Base-by-base conservation (phyloP, 2,888 invertebrate species). In the Adelphocoris suturalis region DNA sequence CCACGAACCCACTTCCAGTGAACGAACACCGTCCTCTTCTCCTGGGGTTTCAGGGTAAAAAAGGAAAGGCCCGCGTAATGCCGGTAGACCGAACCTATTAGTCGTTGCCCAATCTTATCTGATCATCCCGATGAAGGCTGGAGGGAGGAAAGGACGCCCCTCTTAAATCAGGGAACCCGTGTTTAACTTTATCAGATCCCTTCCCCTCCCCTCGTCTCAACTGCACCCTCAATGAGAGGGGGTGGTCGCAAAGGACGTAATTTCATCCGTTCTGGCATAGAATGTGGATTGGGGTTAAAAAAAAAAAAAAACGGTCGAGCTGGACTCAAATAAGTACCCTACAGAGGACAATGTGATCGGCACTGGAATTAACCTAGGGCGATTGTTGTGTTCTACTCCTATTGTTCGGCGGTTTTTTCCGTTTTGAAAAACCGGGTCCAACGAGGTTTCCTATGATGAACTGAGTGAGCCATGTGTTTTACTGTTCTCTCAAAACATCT, bases 81-180 rank as follows among this genome's bases (percentile, higher is more conserved):
- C 86, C 61, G 86, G 86, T 86, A 75, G 86, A 86, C 0, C 75
- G 11, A 75, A 86, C 86, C 86, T 61, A 86, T 86, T 86, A 86
- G 86, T 86, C 75, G 13, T 68, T 57, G 27, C 85, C 85, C 16
- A 23, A 23, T 75, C 86, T 86, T 86, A 86, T 86, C 86, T 75
- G 68, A 86, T 75, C 68, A 86, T 75, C 86, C 68, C 48, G 85
- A 57, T 85, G 85, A 61, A 48, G 48, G 27, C 47, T 16, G 82
- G 52, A 14, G 48, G 52, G 61, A 86, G 46, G 48, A 47, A 46
- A 7, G 16, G 27, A 57, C 57, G 57, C 16, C 23, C 16, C 47
- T 47, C 28, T 52, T 86, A 86, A 86, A 86, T 86, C 86, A 86
- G 47, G 23, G 86, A 86, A 86, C 68, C 86, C 48, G 75, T 46